Base-by-base conservation (phyloP, 2,888 invertebrate species). In the Cryptocheilus praepositus region DNA sequence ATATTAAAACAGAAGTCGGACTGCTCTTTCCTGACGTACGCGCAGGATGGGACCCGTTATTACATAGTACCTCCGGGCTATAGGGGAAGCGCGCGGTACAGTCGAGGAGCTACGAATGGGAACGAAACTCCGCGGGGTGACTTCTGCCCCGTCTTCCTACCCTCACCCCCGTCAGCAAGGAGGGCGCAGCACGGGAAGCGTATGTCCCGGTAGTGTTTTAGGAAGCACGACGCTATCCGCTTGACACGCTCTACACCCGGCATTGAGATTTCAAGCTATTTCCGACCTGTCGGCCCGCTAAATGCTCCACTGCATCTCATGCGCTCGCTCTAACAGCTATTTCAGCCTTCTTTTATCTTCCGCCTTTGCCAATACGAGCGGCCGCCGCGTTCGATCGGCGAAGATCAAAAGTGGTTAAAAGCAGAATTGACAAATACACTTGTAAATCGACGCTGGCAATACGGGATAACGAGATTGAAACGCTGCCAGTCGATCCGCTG, bases 61-160 rank as follows among this genome's bases (percentile, higher is more conserved):
- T 77, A 77, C 67, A 59, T 61, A 59, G 49, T 71, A 67, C 62
- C 76, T 72, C 63, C 69, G 65, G 73, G 76, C 75, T 69, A 73
- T 53, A 19, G 64, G 70, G 73, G 69, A 73, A 64, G 61, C 36
- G 36, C 36, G 64, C 22, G 21, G 64, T 62, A 66, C 56, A 52
- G 52, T 69, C 69, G 61, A 59, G 60, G 61, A 57, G 66, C 59
- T 64, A 25, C 73, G 70, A 74, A 74, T 72, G 61, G 66, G 58
- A 51, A 70, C 77, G 68, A 70, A 73, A 73, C 70, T 70, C 67
- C 45, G 71, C 67, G 55, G 67, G 67, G 52, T 69, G 70, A 71
- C 61, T 66, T 55, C 21, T 65, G 64, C 43, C 43, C 51, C 36
- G 45, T 55, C 45, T n/a, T 7, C 36, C 36, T 36, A 5, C 36